phyloP scores from a whole-genome alignment of 2,888 invertebrate species.

The Conistra vaccinii region DNA sequence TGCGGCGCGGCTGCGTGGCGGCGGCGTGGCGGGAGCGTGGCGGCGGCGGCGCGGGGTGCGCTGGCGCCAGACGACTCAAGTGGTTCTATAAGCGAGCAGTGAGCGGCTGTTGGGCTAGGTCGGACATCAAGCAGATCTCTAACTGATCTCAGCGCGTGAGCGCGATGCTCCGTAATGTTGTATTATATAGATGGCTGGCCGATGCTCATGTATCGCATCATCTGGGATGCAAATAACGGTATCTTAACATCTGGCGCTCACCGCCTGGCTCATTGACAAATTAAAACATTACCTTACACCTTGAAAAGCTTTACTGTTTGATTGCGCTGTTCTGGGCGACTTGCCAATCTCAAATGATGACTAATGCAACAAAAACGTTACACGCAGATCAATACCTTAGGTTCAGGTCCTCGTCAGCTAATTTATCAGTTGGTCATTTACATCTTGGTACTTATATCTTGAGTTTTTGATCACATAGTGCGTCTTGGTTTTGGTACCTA shows the following conservation, averaged over 20 bases:
- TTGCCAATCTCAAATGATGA: conserved; percentile 33
- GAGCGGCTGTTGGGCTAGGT: conserved; percentile 73
- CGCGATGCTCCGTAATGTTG: conserved; percentile 16
- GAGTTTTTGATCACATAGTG: background rate
- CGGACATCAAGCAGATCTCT: conserved; percentile 67
- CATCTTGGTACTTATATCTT: background rate
- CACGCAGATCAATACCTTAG: background rate
- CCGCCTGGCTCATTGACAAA: conserved; percentile 38
- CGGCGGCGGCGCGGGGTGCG: conserved; percentile 35
- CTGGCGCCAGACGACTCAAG: conserved; percentile 74
- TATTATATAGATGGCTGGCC: background rate
- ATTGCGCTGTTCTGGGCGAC: conserved; percentile 16
- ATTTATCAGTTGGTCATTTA: background rate
- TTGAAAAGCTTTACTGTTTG: conserved; percentile 14
- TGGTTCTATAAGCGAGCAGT: conserved; percentile 76
- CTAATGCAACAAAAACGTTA: background rate
- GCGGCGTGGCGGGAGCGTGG: conserved; percentile 58
- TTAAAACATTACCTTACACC: conserved; percentile 24
- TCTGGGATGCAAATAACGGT: conserved; percentile 26
- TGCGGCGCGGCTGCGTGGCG: conserved; percentile 22
- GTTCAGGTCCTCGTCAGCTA: background rate
- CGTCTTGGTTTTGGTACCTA: background rate
- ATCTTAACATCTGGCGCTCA: conserved; percentile 10
- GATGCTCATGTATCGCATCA: conserved; percentile 1
- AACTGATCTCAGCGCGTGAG: conserved; percentile 42